phyloP scores from a whole-genome alignment of 2,888 invertebrate genomes.

The Cosmorhoe ocellata region DNA sequence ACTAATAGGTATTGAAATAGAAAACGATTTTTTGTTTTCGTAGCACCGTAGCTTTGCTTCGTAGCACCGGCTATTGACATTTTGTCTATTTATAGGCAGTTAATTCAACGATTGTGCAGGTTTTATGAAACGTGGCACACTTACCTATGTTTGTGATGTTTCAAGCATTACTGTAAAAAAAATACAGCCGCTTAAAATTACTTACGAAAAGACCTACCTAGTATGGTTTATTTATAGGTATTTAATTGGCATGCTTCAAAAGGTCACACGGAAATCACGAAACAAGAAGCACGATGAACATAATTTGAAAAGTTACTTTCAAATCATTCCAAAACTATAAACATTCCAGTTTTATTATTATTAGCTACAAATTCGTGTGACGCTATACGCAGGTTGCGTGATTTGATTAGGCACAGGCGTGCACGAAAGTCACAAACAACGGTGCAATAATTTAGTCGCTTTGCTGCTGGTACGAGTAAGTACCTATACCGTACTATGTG shows the following conservation, averaged over 20 bases:
- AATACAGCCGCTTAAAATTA: too few species aligned
- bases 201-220: too few species aligned
- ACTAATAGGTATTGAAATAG: too few species aligned
- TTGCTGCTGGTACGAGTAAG: slow-evolving; percentile 3
- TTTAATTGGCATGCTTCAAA: neutral
- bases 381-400: slow-evolving; percentile 49
- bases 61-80: neutral
- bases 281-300: slow-evolving; percentile 1
- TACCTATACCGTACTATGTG: slow-evolving; percentile 15
- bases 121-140: too few species aligned
- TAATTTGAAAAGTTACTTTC: slow-evolving; percentile 19
- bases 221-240: neutral
- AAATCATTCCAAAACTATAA: slow-evolving; percentile 33
- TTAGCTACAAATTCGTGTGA: slow-evolving; percentile 36
- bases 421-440: slow-evolving; percentile 55
- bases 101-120: too few species aligned
- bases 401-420: slow-evolving; percentile 34
- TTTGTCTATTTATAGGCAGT: too few species aligned
- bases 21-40: neutral
- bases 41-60: neutral
- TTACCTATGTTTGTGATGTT: too few species aligned
- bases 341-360: slow-evolving; percentile 39
- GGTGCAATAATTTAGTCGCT: slow-evolving; percentile 50
- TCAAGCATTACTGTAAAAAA: too few species aligned
- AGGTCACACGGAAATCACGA: neutral